Evolutionary conservation across 2,113 vertebrate genomes (phyloP).

Genomic region (Oreochromis tanganicae): DNA sequence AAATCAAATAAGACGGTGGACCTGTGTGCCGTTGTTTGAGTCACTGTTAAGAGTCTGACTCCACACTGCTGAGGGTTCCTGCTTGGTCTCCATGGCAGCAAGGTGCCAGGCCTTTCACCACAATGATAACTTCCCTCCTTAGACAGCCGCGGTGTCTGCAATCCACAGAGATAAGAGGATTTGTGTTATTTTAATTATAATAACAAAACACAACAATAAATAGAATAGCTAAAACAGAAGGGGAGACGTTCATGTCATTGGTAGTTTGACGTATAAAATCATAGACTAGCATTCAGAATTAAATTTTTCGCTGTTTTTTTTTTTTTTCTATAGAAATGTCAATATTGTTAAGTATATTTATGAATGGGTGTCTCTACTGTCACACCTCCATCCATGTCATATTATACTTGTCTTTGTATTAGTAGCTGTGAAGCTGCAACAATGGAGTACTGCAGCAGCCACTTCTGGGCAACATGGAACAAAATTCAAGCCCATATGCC

Average conservation of each 20-base stretch:
- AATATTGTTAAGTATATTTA: background rate
- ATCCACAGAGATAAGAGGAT: background rate
- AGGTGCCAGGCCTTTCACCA: background rate
- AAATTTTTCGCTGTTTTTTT: background rate
- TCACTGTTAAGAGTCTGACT: slow-evolving; percentile 63
- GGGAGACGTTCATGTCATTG: background rate
- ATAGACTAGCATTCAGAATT: fast-evolving
- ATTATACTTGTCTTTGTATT: background rate
- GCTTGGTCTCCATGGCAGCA: slow-evolving; percentile 73
- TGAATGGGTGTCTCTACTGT: background rate
- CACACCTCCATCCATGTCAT: background rate
- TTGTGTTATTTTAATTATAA: background rate
- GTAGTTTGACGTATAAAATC: background rate
- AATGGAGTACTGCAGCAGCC: background rate
- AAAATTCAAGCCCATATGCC: background rate
- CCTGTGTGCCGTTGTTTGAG: slow-evolving; percentile 64
- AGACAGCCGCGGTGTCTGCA: slow-evolving; percentile 6
- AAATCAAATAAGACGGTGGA: background rate
- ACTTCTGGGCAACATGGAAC: background rate
- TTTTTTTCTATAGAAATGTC: background rate
- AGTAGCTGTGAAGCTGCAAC: background rate
- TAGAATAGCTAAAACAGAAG: background rate
- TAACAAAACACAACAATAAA: background rate
- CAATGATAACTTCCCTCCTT: slow-evolving; percentile 16
- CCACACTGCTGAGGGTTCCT: slow-evolving; percentile 71